Evolutionary conservation across 2,113 vertebrate genomes (phyloP), one percentile per base, ranked within the genome.

Genomic region (Muntiacus muntjak): DNA sequence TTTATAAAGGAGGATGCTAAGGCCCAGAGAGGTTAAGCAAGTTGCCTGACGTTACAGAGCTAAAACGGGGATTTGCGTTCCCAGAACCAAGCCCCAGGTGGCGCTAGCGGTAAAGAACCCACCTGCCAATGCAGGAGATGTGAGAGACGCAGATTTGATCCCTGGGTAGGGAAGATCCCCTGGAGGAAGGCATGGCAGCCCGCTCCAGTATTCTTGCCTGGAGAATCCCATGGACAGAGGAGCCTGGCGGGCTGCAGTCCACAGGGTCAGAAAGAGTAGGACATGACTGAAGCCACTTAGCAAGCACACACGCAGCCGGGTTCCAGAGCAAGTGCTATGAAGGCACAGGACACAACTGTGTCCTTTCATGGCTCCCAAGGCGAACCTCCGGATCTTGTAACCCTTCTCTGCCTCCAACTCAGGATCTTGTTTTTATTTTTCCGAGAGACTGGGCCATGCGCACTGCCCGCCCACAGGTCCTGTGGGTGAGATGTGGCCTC

Each of bases 1-100:
- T 88, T 94, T 79, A 55, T n/a, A 81, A 81, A 71, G 47, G 62
- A 94, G 40, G 33, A n/a, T 25, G 71, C 55, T 30, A 78, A 79
- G 28, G 83, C 71, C 55, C 86, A 97, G 89, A 96, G 86, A 90
- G 54, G 58, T 82, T 96, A 86, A 89, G 92, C 74, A 87, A 43
- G 26, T 93, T 62, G 33, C n/a, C 54, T 21, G 23, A 14, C 45
- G 33, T 89, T 89, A 95, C 52, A 93, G 40, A 83, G 79, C 74
- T 84, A 64, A 84, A 74, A 58, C 33, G 83, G 43, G 21, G 62
- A 33, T 90, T 94, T 89, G 71, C 33, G 43, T 86, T 74, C 9
- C 23, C 71, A 76, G 36, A 25, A 5, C 36, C 71, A 76, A 43
- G 36, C 71, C 43, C 71, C 36, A 43, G 71, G 71, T 26, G 36